These are phyloP conservation scores for Heterohyrax brucei DNA, from an alignment of 2,797 vertebrate species.

Conservation along the genomic window DNA sequence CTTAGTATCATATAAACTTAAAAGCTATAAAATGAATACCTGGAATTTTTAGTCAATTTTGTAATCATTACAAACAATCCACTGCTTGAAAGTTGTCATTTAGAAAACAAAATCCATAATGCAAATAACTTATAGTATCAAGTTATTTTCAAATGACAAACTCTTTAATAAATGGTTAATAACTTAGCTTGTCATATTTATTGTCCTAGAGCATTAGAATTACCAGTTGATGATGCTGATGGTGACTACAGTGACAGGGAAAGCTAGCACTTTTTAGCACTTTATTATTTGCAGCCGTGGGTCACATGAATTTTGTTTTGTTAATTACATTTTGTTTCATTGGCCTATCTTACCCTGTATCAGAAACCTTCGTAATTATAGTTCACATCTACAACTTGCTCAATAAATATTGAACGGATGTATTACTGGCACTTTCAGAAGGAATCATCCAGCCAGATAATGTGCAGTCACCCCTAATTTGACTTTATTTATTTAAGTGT, in stretches of 20 bases:
- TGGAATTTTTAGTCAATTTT: slow-evolving; percentile 72
- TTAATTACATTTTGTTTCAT: neutral
- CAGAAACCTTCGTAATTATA: neutral
- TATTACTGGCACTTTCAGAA: slow-evolving; percentile 20
- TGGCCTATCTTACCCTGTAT: neutral
- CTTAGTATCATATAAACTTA: slow-evolving; percentile 81
- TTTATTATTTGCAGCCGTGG: slow-evolving; percentile 45
- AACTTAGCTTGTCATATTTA: neutral
- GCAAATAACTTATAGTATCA: slow-evolving; percentile 14
- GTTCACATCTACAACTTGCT: neutral
- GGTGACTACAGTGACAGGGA: neutral
- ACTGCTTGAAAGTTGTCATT: slow-evolving; percentile 60
- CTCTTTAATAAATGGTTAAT: slow-evolving; percentile 56
- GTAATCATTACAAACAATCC: slow-evolving; percentile 67
- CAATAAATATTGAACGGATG: neutral
- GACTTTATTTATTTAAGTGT: slow-evolving; percentile 59
- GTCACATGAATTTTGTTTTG: slow-evolving; percentile 7
- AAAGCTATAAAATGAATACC: slow-evolving; percentile 74
- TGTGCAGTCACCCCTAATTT: neutral
- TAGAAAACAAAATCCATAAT: neutral
- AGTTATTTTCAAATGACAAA: slow-evolving; percentile 57
- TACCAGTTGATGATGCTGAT: neutral
- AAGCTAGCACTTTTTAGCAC: slow-evolving; percentile 1
- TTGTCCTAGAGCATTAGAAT: slow-evolving; percentile 18
- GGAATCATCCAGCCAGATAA: neutral